Evolutionary conservation across 2,113 vertebrate genomes (phyloP), one percentile per base, ranked within the genome.

Genomic region (Sporophila hypoxantha): DNA sequence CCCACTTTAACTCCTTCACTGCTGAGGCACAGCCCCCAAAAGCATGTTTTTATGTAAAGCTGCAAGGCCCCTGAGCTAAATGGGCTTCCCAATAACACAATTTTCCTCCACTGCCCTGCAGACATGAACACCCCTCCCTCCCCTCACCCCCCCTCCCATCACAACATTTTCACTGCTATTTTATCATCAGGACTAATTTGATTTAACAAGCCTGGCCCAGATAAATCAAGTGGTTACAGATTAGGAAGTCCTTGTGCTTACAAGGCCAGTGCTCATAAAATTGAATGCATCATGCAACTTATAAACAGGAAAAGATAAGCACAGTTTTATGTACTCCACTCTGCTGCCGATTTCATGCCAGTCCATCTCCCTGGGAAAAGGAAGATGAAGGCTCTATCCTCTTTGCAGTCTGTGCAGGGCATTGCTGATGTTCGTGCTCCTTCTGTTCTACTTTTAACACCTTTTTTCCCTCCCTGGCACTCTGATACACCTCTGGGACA

Each of bases 271-370:
- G 42, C 49, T 83, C 76, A 77, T 82, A 93, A 92, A 94, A 89
- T 83, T 89, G 64, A 81, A 53, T n/a, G 41, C 18, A 81, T 83
- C 6, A 0, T 50, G 47, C 46, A 65, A 83, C 90, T 56, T 65
- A 47, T 69, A 87, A 91, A 71, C 53, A 85, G 85, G 74, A 91
- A 76, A 80, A 92, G 44, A 81, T 82, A 37, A 85, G 14, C 34
- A 60, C 20, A 44, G 41, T 68, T 89, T 81, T 85, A 67, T 89
- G 86, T 83, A 83, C 34, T 84, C 10, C 22, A 34, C 27, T 49
- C 21, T 71, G 49, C 32, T 53, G 23, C 23, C 70, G 37, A 27
- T 69, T 87, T 85, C 41, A 66, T 34, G 73, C 37, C 61, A 82
- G 60, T 30, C n/a, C 36, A 53, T 21, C 44, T 77, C 32, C 5